phyloP scores from a whole-genome alignment of 2,888 invertebrate genomes.

The Abrostola tripartita region DNA sequence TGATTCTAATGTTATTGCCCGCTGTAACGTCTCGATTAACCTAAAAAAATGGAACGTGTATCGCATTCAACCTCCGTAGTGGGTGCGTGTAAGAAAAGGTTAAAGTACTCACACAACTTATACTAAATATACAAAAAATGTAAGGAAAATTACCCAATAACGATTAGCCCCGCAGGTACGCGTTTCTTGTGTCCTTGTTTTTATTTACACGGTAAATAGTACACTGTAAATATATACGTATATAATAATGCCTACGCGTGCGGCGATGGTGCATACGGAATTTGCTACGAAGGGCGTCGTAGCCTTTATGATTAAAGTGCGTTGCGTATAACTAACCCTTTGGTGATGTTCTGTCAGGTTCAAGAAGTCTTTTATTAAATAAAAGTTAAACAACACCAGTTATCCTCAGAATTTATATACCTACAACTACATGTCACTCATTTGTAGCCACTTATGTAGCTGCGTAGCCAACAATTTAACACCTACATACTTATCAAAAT shows the following conservation, averaged over 20 bases:
- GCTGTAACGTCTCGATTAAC: slow-evolving; percentile 8
- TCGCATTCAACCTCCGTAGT: slow-evolving; percentile 1
- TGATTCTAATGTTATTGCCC: slow-evolving; percentile 1
- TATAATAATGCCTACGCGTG: slow-evolving; percentile 15
- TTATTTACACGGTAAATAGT: neutral
- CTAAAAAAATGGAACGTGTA: slow-evolving; percentile 19
- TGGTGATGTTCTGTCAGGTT: no score
- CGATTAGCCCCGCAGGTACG: neutral
- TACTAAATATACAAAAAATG: slow-evolving; percentile 14
- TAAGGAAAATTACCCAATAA: slow-evolving; percentile 18
- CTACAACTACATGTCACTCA: no score
- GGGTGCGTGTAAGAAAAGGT: slow-evolving; percentile 12
- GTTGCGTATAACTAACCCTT: no score
- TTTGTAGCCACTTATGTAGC: no score
- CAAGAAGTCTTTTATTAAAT: no score
- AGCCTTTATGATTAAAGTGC: neutral
- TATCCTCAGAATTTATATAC: no score
- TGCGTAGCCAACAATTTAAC: no score
- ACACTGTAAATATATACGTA: slow-evolving; percentile 8
- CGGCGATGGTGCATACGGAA: slow-evolving; percentile 4
- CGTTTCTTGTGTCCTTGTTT: slow-evolving; percentile 6
- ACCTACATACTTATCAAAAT: no score
- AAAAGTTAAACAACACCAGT: no score
- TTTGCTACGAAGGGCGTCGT: neutral
- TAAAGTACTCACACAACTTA: slow-evolving; percentile 14